Base-by-base conservation (phyloP, 2,113 vertebrate genomes). In the Oncorhynchus keta region DNA sequence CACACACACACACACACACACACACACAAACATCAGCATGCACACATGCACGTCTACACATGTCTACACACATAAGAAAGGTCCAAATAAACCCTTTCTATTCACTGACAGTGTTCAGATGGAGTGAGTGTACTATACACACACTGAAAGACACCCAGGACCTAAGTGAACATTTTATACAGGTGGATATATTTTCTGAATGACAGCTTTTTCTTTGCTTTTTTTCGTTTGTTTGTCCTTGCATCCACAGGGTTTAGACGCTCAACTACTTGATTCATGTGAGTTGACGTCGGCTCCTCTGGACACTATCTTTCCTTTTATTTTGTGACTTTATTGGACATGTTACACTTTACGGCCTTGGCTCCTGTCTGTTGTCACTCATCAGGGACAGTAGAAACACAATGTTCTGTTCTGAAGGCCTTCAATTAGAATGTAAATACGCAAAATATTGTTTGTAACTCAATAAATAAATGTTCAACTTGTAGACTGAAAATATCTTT, bases 1-100 rank as follows among this genome's bases (percentile, higher is more conserved):
- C 39, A 39, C 39, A 9, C 39, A 39, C 7, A 39, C 86, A 79
- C 71, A 76, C 70, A 55, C 8, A 39, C 39, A 39, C 6, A 39
- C 35, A 39, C 35, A 39, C 7, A 39, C 35, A 39, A 0, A 39
- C 35, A 39, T 39, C 35, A 39, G 35, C 76, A 75, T 73, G 39
- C 39, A 45, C 39, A 8, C 76, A 75, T 73, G 35, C 39, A 39
- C 39, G 8, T 39, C 39, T 39, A 39, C 8, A 39, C 39, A 45
- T 45, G 39, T 2, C 39, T 45, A 45, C 39, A 73, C 59, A 65
- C 64, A 18, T 68, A 13, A 72, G 74, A 67, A 78, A 70, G 72
- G 67, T 65, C 77, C 79, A 81, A 82, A 88, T 83, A 82, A 81
- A 83, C 81, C 83, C 62, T 74, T 80, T 48, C 74, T 82, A 76